Base-by-base conservation (phyloP, 2,888 invertebrate genomes). In the Pollenia angustigena region DNA sequence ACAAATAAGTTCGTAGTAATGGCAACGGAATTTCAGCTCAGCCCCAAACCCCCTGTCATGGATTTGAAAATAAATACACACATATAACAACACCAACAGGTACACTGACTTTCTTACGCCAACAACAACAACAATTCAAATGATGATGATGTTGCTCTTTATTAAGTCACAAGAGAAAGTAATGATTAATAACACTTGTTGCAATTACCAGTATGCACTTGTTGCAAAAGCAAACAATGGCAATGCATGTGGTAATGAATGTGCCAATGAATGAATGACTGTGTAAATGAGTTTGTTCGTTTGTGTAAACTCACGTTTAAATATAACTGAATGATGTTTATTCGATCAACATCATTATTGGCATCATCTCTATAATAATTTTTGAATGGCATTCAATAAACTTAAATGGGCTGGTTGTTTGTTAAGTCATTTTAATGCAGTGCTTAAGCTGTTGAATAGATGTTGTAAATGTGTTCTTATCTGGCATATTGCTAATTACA, bases 181-280 rank as follows among this genome's bases (percentile, higher is more conserved):
- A 18, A 4, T 80, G 58, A 46, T 62, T 74, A 79, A 86, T 86
- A 82, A 64, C 83, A 83, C 86, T 86, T 82, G 86, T 83, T 76
- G 80, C 80, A 86, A 83, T 83, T 86, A 83, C 46, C 40, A 40
- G 12, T 48, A 48, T 68, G 54, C 60, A 56, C 12, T 48, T 74
- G 48, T 46, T 60, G 60, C 52, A 62, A 58, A 42, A 8, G n/a
- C 68, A 69, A 79, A 85, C 84, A 85, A 72, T 62, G 40, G 18
- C 14, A 66, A 32, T 2, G 48, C 32, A 32, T 32, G 32, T 6
- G 6, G 32, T 14, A n/a, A 16, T 62, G 9, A 14, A 40, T 60
- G n/a, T 40, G 32, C 4, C 2, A 48, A 32, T 18, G n/a, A 18
- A 16, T 44, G 50, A 9, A 56, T 9, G 58, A 14, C 40, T 18